Conservation (phyloP, 2,888 invertebrate species). For the Carpatolechia fugitivella region DNA sequence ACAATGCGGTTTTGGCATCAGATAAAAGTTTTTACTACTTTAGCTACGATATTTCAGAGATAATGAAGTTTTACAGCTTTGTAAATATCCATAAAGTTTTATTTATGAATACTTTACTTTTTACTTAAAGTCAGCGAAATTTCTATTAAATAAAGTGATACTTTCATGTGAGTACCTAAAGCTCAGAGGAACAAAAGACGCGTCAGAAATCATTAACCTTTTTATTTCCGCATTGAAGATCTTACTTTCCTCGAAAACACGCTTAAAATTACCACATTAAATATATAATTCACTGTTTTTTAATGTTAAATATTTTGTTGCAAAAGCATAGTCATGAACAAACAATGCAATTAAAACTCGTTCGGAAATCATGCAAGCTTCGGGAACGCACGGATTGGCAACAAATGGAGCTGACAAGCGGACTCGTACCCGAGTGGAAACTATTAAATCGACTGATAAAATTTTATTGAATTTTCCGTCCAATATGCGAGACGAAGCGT, state of each 20-base stretch:
- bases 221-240: no score
- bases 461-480: conserved; percentile 72
- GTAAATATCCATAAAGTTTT: conserved; percentile 21
- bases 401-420: conserved; percentile 38
- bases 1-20: not conserved
- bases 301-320: no score
- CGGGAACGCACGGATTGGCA: conserved; percentile 29
- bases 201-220: no score
- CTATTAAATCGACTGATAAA: conserved; percentile 62
- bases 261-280: no score
- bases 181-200: no score
- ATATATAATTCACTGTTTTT: no score
- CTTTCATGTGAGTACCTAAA: no score
- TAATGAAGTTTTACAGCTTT: not conserved
- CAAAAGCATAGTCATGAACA: conserved; percentile 13
- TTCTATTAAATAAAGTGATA: no score
- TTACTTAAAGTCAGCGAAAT: no score
- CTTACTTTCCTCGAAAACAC: no score
- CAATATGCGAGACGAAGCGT: conserved; percentile 61
- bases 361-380: conserved; percentile 9
- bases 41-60: not conserved
- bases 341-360: conserved; percentile 11
- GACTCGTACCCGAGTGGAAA: conserved; percentile 42
- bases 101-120: conserved; percentile 24
- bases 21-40: not conserved